These are phyloP conservation scores for Motacilla alba DNA, from an alignment of 2,113 vertebrate species.

Conservation along the genomic window DNA sequence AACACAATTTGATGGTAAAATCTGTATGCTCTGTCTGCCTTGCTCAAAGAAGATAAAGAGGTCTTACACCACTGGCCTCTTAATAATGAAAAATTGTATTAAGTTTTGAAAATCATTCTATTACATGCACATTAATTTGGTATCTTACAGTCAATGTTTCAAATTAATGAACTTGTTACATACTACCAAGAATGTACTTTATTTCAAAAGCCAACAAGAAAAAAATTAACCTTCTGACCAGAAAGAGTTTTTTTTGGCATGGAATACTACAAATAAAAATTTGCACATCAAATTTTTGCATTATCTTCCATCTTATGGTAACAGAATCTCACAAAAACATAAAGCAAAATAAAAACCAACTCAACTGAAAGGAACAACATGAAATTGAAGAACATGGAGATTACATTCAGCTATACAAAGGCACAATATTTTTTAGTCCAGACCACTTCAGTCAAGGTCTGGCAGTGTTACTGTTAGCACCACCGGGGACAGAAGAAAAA, in stretches of 20 bases:
- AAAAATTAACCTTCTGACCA: neutral
- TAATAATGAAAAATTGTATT: neutral
- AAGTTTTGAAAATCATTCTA: neutral
- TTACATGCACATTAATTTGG: neutral
- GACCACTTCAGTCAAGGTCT: neutral
- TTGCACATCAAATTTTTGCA: neutral
- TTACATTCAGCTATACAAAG: neutral
- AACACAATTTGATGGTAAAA: neutral
- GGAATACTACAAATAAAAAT: neutral
- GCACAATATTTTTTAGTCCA: neutral
- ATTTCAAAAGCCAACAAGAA: neutral
- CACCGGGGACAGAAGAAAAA: neutral
- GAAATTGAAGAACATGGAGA: neutral
- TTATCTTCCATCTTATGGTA: neutral
- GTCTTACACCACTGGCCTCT: neutral
- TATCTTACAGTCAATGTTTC: neutral
- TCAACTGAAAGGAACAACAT: neutral
- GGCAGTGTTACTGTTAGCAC: neutral
- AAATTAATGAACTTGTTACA: neutral
- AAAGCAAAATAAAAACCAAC: neutral
- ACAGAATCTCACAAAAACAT: neutral
- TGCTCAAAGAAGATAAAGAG: neutral
- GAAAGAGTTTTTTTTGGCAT: neutral
- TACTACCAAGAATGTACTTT: neutral
- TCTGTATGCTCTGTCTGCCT: neutral